Percentiles rank a stretch among this genome's conserved stretches.
Evolutionary conservation across 2,888 invertebrate genomes (phyloP).

Genomic region (Exocentrus adspersus): DNA sequence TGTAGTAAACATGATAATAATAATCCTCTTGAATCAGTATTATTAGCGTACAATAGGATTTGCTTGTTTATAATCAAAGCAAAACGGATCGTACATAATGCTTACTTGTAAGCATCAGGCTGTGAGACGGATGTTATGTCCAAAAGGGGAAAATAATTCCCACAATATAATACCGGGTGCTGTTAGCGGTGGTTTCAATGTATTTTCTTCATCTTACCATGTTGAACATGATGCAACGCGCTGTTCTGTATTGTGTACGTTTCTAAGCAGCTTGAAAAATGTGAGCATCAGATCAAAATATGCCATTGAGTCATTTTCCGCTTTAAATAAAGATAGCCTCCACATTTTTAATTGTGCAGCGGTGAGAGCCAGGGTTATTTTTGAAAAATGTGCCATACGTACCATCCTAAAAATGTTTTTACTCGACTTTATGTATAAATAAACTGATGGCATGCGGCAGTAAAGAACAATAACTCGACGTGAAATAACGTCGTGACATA

Average conservation of each 20-base stretch:
- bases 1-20: too few species aligned
- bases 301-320: background rate
- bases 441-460: conserved; percentile 18
- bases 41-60: too few species aligned
- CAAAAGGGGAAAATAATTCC: too few species aligned
- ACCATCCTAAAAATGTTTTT: conserved; percentile 6
- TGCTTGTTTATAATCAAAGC: too few species aligned
- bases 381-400: conserved; percentile 7
- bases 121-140: too few species aligned
- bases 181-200: too few species aligned
- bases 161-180: too few species aligned
- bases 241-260: too few species aligned
- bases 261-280: background rate
- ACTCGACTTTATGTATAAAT: conserved; percentile 15
- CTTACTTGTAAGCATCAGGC: too few species aligned
- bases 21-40: too few species aligned
- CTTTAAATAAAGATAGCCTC: background rate
- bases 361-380: background rate
- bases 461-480: conserved; percentile 8
- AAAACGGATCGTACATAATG: too few species aligned
- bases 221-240: background rate
- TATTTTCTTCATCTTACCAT: too few species aligned
- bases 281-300: background rate
- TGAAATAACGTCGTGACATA: conserved; percentile 18
- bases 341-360: conserved; percentile 1